Evolutionary conservation across 1,140 invertebrate species (phyloP), one percentile per base, ranked within the genome.

Genomic region (Zaprionus kolodkinae): DNA sequence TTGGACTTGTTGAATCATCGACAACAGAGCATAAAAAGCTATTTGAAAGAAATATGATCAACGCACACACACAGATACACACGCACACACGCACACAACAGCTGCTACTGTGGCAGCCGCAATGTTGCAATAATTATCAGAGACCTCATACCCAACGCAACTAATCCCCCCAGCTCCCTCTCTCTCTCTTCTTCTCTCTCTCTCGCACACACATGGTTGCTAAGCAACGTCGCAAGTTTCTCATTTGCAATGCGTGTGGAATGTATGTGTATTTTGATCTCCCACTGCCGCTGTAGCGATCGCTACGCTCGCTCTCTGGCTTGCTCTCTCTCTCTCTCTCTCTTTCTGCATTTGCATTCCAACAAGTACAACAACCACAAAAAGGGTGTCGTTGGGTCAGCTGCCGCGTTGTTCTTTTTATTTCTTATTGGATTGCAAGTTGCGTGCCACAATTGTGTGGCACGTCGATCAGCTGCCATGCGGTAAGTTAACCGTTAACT

Each of bases 51-150:
- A 72, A 85, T 81, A 85, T 73, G 70, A 78, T 67, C 45, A 67
- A 72, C 45, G 52, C 78, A 78, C 52, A 72, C 55, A 59, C 17
- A 66, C 54, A 62, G n/a, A n/a, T n/a, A 27, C 30, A 21, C 6
- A n/a, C 13, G 52, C 25, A 48, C 21, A 43, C n/a, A n/a, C n/a
- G n/a, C n/a, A n/a, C n/a, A 55, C 64, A 61, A 17, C 64, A 33
- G 63, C 69, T 64, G 62, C 33, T 52, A 30, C 56, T 57, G n/a
- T 3, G 10, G 27, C 75, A 43, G 54, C 61, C 9, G 55, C 59
- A 61, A 76, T 83, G 72, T 84, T 83, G 81, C 76, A 83, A 83
- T 76, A 83, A 76, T 83, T 83, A 83, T 83, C 76, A 72, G 64
- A 50, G 45, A 50, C 45, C 45, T 25, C 45, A 52, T 27, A 13